phyloP scores from a whole-genome alignment of 2,113 vertebrate species.

The Pardalotus punctatus region DNA sequence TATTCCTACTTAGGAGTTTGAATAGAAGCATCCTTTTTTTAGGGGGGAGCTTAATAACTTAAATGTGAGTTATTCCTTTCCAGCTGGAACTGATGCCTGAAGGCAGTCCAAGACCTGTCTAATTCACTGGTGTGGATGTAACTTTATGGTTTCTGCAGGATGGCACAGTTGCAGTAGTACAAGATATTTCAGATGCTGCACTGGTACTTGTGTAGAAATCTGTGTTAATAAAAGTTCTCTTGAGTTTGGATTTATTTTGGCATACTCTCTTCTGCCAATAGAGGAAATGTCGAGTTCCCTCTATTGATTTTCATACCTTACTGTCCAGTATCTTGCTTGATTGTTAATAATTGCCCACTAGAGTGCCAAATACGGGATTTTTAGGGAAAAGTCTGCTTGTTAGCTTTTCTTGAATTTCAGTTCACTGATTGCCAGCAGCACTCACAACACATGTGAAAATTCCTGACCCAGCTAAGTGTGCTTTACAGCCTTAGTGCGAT shows the following conservation, averaged over 20 bases:
- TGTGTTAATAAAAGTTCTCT: background rate
- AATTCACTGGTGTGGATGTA: background rate
- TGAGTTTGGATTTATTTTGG: background rate
- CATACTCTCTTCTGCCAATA: background rate
- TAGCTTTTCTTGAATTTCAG: background rate
- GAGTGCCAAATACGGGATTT: background rate
- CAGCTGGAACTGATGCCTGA: background rate
- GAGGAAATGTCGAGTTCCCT: background rate
- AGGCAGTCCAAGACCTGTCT: background rate
- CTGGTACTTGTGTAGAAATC: background rate
- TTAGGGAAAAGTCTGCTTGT: background rate
- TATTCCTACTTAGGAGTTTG: background rate
- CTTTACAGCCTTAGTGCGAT: background rate
- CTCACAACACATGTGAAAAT: background rate
- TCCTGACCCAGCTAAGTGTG: background rate
- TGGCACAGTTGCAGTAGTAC: background rate
- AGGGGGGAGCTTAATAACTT: background rate
- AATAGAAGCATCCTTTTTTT: background rate
- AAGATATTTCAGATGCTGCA: background rate
- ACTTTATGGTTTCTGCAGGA: background rate
- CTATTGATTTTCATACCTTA: background rate
- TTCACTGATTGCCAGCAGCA: background rate
- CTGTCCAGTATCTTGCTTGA: background rate
- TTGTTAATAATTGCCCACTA: background rate
- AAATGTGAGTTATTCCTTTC: background rate